Percentiles rank a stretch among this genome's conserved stretches.
phyloP scores from a whole-genome alignment of 2,113 vertebrate species.

The Morone chrysops region DNA sequence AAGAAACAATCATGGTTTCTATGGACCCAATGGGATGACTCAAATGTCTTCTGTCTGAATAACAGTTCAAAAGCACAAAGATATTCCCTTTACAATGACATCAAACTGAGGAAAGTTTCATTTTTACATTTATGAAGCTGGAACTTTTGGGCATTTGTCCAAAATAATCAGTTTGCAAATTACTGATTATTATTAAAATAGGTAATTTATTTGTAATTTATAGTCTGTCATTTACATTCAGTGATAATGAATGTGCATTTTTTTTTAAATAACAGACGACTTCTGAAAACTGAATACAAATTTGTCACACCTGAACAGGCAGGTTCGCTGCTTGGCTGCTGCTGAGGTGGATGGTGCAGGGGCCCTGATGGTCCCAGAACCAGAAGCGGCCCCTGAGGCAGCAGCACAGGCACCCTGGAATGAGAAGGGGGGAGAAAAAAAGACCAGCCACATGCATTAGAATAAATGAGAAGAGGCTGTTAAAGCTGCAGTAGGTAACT shows the following conservation, averaged over 20 bases:
- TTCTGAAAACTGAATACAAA: neutral
- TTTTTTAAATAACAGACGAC: neutral
- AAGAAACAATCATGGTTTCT: neutral
- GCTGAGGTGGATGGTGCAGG: constrained; percentile 78
- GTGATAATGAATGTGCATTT: neutral
- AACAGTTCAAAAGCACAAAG: neutral
- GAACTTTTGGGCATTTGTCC: neutral
- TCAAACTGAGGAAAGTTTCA: neutral
- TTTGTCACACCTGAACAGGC: constrained; percentile 86
- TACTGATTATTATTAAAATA: neutral
- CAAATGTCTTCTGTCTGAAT: neutral
- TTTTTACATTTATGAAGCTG: neutral
- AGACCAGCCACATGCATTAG: neutral
- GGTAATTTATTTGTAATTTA: neutral
- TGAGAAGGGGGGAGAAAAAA: neutral
- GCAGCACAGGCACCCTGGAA: constrained; percentile 64
- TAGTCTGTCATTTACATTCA: neutral
- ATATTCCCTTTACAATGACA: neutral
- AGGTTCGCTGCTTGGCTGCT: constrained; percentile 89
- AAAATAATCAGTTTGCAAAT: neutral
- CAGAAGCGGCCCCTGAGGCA: constrained; percentile 1
- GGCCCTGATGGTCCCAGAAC: constrained; percentile 57
- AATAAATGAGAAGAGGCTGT: neutral
- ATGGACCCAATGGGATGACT: neutral
- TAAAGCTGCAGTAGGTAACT: too few species aligned